These are phyloP conservation scores for Callithrix jacchus DNA, from an alignment of 2,113 vertebrate species.

Conservation along the genomic window DNA sequence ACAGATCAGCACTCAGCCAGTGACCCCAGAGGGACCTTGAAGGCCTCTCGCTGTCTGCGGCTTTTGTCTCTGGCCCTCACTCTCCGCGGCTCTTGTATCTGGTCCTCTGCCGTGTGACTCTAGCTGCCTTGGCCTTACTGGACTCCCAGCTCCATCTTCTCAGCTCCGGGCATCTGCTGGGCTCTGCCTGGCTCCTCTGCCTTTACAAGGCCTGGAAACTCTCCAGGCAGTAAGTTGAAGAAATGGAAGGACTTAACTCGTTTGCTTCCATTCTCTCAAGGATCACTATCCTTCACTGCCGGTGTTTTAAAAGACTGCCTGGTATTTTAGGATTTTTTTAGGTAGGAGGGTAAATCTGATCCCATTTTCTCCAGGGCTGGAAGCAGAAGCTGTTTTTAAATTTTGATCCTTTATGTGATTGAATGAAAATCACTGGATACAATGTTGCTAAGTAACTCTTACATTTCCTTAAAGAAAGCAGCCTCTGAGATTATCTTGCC, in stretches of 20 bases:
- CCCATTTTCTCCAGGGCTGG: neutral
- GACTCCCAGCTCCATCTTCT: neutral
- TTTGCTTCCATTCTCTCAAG: accelerated
- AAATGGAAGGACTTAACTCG: accelerated
- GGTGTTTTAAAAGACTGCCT: neutral
- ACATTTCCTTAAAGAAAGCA: neutral
- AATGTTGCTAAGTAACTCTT: neutral
- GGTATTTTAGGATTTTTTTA: neutral
- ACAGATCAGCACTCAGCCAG: neutral
- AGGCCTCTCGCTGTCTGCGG: neutral
- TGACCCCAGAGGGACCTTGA: accelerated
- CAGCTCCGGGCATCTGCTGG: accelerated
- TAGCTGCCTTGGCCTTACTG: neutral
- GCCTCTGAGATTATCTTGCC: no score
- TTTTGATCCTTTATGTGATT: neutral
- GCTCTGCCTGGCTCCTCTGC: accelerated
- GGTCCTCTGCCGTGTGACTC: neutral
- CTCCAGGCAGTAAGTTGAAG: neutral
- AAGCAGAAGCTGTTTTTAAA: neutral
- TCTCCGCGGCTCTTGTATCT: no score
- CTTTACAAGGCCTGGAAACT: neutral
- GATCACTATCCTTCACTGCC: neutral
- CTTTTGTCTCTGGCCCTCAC: neutral
- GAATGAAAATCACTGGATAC: neutral
- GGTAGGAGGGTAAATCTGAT: no score